Evolutionary conservation across 2,113 vertebrate species (phyloP).

Genomic region (Petaurus breviceps): DNA sequence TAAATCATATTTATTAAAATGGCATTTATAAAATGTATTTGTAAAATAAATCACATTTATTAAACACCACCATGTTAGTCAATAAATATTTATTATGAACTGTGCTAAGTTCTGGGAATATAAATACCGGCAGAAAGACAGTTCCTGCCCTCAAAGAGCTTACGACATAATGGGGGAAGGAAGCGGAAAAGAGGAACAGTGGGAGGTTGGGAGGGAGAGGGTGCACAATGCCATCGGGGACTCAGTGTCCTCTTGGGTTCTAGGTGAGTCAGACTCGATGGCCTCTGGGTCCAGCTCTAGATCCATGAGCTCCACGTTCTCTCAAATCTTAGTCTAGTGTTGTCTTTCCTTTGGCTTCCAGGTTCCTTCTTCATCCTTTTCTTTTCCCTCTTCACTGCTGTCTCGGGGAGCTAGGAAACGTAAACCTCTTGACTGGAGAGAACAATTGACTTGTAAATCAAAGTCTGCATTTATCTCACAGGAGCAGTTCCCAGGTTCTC

Average conservation of each 20-base stretch:
- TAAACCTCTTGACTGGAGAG: background rate
- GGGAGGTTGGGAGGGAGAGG: too few relatives aligned
- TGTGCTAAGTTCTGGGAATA: background rate
- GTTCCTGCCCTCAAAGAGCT: background rate
- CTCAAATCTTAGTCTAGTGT: background rate
- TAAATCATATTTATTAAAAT: background rate
- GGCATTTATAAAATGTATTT: too few relatives aligned
- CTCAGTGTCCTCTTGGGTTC: too few relatives aligned
- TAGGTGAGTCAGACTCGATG: background rate
- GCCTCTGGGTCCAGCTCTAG: background rate
- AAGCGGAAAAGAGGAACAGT: background rate
- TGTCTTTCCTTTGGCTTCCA: background rate
- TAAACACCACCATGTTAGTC: background rate
- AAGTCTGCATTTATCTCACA: background rate
- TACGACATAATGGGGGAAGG: background rate
- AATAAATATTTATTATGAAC: background rate
- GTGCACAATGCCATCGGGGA: background rate
- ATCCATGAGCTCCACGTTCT: background rate
- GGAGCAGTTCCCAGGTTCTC: background rate
- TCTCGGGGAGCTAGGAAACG: background rate
- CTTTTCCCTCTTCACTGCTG: background rate
- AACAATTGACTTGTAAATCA: background rate
- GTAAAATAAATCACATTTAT: background rate
- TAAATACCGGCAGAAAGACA: background rate
- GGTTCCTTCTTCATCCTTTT: background rate